Conservation (phyloP, 2,888 invertebrate genomes). For the Cephus rjabovi region DNA sequence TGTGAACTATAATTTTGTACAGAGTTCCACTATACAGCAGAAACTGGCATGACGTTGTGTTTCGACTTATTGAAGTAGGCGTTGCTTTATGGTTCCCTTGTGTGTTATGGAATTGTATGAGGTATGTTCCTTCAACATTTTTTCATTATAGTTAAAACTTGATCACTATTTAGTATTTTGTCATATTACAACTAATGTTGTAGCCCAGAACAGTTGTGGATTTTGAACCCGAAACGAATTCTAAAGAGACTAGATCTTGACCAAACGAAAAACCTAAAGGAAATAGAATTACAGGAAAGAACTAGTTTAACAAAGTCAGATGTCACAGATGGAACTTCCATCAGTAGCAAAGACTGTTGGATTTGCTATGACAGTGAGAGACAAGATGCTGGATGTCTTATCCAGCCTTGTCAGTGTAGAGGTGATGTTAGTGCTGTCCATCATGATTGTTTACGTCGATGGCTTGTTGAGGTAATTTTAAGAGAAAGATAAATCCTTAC, state of each 20-base stretch:
- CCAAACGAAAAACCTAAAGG: slow-evolving; percentile 54
- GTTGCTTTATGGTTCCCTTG: slow-evolving; percentile 96
- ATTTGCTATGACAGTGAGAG: slow-evolving; percentile 91
- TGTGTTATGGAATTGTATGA: slow-evolving; percentile 95
- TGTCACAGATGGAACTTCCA: slow-evolving; percentile 68
- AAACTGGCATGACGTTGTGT: slow-evolving; percentile 93
- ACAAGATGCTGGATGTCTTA: slow-evolving; percentile 80
- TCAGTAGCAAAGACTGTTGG: slow-evolving; percentile 85
- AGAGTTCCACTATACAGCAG: slow-evolving; percentile 90
- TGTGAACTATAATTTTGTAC: slow-evolving; percentile 31
- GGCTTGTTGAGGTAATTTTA: slow-evolving; percentile 84
- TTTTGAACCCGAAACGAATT: slow-evolving; percentile 90
- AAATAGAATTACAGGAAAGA: slow-evolving; percentile 60
- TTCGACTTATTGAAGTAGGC: slow-evolving; percentile 91
- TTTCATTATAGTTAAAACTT: slow-evolving; percentile 2
- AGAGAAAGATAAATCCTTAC: not conserved
- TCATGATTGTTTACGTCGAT: slow-evolving; percentile 89
- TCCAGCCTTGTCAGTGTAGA: slow-evolving; percentile 90
- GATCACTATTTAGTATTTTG: not conserved
- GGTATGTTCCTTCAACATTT: slow-evolving; percentile 56
- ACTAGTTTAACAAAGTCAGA: slow-evolving; percentile 28
- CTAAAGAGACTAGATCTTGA: slow-evolving; percentile 73
- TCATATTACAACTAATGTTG: slow-evolving; percentile 10
- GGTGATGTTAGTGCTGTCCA: slow-evolving; percentile 94
- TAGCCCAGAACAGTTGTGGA: slow-evolving; percentile 90